A percentile compares a stretch with the other conserved stretches of the same genome.
phyloP scores from a whole-genome alignment of 2,113 vertebrate genomes.

The Physeter macrocephalus region DNA sequence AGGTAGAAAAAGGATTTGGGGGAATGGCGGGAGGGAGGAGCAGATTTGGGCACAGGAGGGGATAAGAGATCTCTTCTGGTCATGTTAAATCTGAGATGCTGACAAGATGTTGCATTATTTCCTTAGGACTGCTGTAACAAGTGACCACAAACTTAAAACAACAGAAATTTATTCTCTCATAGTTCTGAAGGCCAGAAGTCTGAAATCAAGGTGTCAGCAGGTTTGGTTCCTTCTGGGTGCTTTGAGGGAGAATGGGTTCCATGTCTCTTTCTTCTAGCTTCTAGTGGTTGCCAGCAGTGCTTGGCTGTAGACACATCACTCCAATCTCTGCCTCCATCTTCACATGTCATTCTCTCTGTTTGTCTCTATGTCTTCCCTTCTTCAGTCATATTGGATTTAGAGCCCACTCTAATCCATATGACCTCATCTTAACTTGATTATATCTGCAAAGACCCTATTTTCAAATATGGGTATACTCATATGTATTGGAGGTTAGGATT shows the following conservation, averaged over 20 bases:
- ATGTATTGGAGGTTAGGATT: not conserved
- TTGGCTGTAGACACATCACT: not conserved
- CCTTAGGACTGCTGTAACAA: not conserved
- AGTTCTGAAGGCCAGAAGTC: not conserved
- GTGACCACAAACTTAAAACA: not conserved
- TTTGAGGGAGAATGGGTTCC: not conserved
- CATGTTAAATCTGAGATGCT: constrained; percentile 11
- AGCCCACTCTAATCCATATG: not conserved
- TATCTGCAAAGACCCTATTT: not conserved
- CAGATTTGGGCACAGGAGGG: not conserved
- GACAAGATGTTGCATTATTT: not conserved
- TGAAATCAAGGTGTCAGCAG: not conserved
- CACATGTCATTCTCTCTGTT: not conserved
- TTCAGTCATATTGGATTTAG: not conserved
- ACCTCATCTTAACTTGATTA: not conserved
- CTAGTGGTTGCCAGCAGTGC: not conserved
- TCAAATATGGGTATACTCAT: not conserved
- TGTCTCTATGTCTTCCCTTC: not conserved
- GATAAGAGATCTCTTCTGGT: not conserved
- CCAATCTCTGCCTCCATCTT: not conserved
- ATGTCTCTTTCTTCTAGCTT: not conserved
- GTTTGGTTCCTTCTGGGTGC: not conserved
- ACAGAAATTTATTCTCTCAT: not conserved
- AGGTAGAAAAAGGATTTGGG: not conserved
- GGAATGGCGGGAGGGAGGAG: not conserved